Percentiles rank a stretch among this genome's conserved stretches.
Conservation (phyloP, 2,113 vertebrate genomes). For the Chaetodon auriga region DNA sequence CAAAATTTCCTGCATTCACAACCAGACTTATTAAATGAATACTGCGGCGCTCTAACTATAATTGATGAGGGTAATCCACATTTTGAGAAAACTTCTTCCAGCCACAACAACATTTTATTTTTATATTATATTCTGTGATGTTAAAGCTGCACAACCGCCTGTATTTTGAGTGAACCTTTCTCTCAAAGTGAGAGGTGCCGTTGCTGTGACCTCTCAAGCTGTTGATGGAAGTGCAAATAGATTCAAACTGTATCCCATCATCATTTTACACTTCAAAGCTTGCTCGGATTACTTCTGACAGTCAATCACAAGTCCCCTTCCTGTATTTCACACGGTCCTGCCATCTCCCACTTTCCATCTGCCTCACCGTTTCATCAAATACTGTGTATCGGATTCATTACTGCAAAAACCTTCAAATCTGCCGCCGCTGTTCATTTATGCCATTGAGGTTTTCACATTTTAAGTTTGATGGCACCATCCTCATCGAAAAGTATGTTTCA, state of each 20-base stretch:
- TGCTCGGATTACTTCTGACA: slow-evolving; percentile 38
- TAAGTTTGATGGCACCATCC: not conserved
- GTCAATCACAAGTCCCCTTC: slow-evolving; percentile 30
- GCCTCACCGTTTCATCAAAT: slow-evolving; percentile 40
- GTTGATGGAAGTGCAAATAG: slow-evolving; percentile 47
- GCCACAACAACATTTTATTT: not conserved
- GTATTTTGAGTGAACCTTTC: slow-evolving; percentile 15
- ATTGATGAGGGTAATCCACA: not conserved
- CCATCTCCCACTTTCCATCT: slow-evolving; percentile 36
- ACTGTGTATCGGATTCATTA: slow-evolving; percentile 38
- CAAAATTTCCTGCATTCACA: not conserved
- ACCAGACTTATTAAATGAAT: not conserved
- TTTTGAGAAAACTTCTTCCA: not conserved
- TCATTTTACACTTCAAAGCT: slow-evolving; percentile 61
- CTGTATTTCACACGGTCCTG: slow-evolving; percentile 24
- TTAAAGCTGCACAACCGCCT: not conserved
- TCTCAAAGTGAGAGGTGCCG: not conserved
- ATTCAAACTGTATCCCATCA: slow-evolving; percentile 46
- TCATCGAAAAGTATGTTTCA: not conserved
- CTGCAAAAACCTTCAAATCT: not conserved
- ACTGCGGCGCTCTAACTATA: not conserved
- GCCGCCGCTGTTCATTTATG: slow-evolving; percentile 29
- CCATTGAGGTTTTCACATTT: slow-evolving; percentile 17
- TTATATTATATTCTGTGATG: not conserved
- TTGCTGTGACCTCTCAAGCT: slow-evolving; percentile 44